Evolutionary conservation across 2,113 vertebrate genomes (phyloP).

Genomic region (Syngnathus floridae): DNA sequence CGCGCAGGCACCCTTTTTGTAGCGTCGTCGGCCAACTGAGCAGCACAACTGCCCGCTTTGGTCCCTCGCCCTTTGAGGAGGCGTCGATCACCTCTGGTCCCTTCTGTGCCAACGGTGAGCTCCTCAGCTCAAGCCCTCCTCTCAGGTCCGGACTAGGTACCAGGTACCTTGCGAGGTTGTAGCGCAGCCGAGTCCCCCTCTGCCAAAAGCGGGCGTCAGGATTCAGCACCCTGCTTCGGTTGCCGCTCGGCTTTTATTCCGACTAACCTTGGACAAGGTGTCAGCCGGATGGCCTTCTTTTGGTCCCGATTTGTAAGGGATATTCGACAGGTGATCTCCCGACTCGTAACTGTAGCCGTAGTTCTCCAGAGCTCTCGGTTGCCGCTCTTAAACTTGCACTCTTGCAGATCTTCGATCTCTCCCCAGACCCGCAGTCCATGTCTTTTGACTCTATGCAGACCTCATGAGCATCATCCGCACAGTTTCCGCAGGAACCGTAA

Average conservation of each 20-base stretch:
- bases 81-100: slow-evolving; percentile 2
- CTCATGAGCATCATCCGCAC: slow-evolving; percentile 38
- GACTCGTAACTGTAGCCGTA: slow-evolving; percentile 43
- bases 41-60: slow-evolving; percentile 12
- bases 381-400: slow-evolving; percentile 38
- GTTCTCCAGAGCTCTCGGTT: slow-evolving; percentile 3
- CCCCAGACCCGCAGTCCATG: slow-evolving; percentile 28
- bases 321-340: slow-evolving; percentile 49
- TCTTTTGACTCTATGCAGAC: slow-evolving; percentile 66
- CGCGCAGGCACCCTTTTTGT: neutral
- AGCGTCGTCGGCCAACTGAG: neutral
- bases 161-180: slow-evolving; percentile 34
- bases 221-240: slow-evolving; percentile 21
- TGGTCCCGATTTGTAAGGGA: slow-evolving; percentile 35
- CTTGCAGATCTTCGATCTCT: slow-evolving; percentile 30
- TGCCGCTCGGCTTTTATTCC: neutral
- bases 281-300: slow-evolving; percentile 25
- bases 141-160: slow-evolving; percentile 62
- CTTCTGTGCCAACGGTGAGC: slow-evolving; percentile 42
- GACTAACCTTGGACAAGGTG: slow-evolving; percentile 2
- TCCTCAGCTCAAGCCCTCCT: slow-evolving; percentile 23
- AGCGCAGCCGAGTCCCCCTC: slow-evolving; percentile 43
- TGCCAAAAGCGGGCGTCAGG: slow-evolving; percentile 33
- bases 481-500: slow-evolving; percentile 20
- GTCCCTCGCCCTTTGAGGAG: slow-evolving; percentile 14